Conservation (phyloP, 2,113 vertebrate species). For the Calcarius ornatus region DNA sequence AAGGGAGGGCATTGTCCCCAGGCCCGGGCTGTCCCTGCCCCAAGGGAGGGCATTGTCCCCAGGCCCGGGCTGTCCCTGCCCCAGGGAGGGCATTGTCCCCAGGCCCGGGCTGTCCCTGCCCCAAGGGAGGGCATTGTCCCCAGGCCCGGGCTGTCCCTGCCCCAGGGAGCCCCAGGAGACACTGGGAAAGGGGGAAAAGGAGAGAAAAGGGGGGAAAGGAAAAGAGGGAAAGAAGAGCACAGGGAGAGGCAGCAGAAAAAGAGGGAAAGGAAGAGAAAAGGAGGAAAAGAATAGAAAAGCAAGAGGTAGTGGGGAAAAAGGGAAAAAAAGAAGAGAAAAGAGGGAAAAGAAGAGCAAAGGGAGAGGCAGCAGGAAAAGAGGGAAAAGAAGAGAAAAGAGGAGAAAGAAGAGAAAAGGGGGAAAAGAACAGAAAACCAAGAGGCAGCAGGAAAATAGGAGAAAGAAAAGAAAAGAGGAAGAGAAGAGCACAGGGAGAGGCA, state of each 20-base stretch:
- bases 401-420: neutral
- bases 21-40: neutral
- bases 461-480: no score
- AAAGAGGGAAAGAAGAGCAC: neutral
- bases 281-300: no score
- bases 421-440: no score
- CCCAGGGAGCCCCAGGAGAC: neutral
- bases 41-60: no score
- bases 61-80: no score
- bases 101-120: neutral
- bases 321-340: neutral
- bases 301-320: no score
- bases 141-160: neutral
- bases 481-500: no score
- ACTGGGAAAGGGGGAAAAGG: neutral
- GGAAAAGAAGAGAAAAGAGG: no score
- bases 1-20: neutral
- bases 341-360: neutral
- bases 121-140: constrained; percentile 18
- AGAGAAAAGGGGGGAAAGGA: neutral
- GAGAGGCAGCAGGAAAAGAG: no score
- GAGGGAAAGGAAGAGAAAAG: no score
- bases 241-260: no score
- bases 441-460: no score
- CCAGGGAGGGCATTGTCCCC: neutral